Conservation (phyloP, 2,888 invertebrate genomes). For the Cabera pusaria region DNA sequence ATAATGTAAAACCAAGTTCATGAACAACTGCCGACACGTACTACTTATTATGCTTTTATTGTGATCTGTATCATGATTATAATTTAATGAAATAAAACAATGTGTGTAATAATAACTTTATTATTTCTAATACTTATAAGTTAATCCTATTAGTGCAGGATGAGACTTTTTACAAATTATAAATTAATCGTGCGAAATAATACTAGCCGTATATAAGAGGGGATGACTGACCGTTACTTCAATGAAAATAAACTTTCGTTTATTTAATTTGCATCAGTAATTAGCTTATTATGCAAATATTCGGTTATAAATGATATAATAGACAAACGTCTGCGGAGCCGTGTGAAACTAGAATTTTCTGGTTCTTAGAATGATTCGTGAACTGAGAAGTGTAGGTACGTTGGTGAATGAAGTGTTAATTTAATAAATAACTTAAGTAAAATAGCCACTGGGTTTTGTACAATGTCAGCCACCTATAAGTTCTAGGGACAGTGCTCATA, state of each 20-base stretch:
- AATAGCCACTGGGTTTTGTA: slow-evolving; percentile 75
- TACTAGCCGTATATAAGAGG: slow-evolving; percentile 36
- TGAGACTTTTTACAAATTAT: slow-evolving; percentile 67
- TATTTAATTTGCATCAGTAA: slow-evolving; percentile 20
- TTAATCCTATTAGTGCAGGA: slow-evolving; percentile 70
- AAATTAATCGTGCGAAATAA: slow-evolving; percentile 46
- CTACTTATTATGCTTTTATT: slow-evolving; percentile 4
- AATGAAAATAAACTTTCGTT: slow-evolving; percentile 25
- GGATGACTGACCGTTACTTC: slow-evolving; percentile 48
- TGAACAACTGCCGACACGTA: slow-evolving; percentile 3
- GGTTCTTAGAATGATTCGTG: too few species aligned
- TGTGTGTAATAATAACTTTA: slow-evolving; percentile 45
- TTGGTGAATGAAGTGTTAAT: slow-evolving; percentile 30
- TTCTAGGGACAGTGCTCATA: slow-evolving; percentile 68
- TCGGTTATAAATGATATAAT: too few species aligned
- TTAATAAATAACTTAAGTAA: slow-evolving; percentile 73
- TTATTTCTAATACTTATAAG: slow-evolving; percentile 66
- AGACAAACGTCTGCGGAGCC: too few species aligned
- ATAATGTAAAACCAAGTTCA: slow-evolving; percentile 15
- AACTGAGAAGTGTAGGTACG: background rate
- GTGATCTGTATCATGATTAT: slow-evolving; percentile 2
- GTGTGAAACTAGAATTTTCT: too few species aligned
- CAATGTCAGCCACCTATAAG: slow-evolving; percentile 71
- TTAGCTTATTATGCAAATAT: too few species aligned
- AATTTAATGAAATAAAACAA: slow-evolving; percentile 28